Conservation (phyloP, 1,140 invertebrate species). For the Armadillidium nasatum region DNA sequence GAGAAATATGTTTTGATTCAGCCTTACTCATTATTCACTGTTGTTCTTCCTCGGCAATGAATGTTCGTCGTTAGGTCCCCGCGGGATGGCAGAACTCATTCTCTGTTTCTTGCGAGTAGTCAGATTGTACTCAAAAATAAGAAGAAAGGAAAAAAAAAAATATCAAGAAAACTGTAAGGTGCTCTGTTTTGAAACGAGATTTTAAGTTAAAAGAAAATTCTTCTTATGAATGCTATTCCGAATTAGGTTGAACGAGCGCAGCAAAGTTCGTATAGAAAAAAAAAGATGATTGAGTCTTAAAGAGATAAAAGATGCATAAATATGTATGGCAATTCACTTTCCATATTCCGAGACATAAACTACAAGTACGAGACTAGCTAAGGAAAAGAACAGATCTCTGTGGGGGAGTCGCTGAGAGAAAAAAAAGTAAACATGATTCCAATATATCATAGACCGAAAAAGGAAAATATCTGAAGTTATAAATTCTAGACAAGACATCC, state of each 20-base stretch:
- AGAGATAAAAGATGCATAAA: neutral
- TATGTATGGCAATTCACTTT: constrained; percentile 1
- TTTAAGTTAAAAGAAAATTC: too few species aligned
- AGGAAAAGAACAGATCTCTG: constrained; percentile 4
- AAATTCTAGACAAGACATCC: neutral
- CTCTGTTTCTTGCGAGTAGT: neutral
- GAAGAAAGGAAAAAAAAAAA: neutral
- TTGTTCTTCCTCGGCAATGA: constrained; percentile 5
- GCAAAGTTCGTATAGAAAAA: too few species aligned
- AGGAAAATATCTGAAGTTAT: constrained; percentile 4
- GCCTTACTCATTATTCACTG: constrained; percentile 2
- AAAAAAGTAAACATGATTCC: neutral
- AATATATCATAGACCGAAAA: neutral
- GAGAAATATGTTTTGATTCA: constrained; percentile 13
- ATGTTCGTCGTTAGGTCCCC: constrained; percentile 4
- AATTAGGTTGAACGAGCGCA: too few species aligned
- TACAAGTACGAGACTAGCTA: neutral
- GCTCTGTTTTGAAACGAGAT: too few species aligned
- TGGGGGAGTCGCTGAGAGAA: neutral
- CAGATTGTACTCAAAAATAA: neutral
- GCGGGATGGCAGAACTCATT: neutral
- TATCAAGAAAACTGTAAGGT: neutral
- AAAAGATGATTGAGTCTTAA: neutral
- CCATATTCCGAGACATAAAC: neutral
- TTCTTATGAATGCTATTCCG: too few species aligned